phyloP scores from a whole-genome alignment of 2,888 invertebrate species.

The Thera obeliscata region DNA sequence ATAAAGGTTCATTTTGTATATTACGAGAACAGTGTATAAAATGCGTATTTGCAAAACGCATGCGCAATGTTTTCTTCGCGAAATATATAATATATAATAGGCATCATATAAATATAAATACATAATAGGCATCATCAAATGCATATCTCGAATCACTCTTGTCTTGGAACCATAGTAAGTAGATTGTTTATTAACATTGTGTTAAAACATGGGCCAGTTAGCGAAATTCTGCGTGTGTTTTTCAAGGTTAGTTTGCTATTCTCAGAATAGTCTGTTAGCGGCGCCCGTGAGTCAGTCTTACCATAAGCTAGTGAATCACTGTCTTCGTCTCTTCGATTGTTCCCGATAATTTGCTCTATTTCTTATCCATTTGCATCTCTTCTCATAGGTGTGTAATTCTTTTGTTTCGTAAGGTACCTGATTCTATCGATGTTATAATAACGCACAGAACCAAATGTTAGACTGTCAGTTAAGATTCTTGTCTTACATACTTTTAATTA shows the following conservation, averaged over 20 bases:
- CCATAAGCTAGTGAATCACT: conserved; percentile 63
- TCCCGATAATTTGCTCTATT: conserved; percentile 67
- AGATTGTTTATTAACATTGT: conserved; percentile 6
- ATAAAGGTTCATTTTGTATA: too few species aligned
- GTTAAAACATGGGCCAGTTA: conserved; percentile 38
- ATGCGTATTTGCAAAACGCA: too few species aligned
- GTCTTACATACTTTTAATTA: not conserved
- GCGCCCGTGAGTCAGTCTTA: conserved; percentile 68
- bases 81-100: too few species aligned
- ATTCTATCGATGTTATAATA: conserved; percentile 11
- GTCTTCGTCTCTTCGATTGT: conserved; percentile 62
- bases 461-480: not conserved
- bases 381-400: conserved; percentile 45
- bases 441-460: conserved; percentile 2
- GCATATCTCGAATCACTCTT: not conserved
- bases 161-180: not conserved
- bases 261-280: conserved; percentile 75
- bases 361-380: conserved; percentile 56
- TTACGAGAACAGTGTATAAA: too few species aligned
- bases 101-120: too few species aligned
- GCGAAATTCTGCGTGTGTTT: conserved; percentile 50
- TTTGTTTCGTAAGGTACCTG: conserved; percentile 29
- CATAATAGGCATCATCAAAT: too few species aligned
- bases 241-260: conserved; percentile 77
- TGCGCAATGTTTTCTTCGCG: too few species aligned